phyloP scores from a whole-genome alignment of 2,113 vertebrate genomes.

The Crotalus horridus region DNA sequence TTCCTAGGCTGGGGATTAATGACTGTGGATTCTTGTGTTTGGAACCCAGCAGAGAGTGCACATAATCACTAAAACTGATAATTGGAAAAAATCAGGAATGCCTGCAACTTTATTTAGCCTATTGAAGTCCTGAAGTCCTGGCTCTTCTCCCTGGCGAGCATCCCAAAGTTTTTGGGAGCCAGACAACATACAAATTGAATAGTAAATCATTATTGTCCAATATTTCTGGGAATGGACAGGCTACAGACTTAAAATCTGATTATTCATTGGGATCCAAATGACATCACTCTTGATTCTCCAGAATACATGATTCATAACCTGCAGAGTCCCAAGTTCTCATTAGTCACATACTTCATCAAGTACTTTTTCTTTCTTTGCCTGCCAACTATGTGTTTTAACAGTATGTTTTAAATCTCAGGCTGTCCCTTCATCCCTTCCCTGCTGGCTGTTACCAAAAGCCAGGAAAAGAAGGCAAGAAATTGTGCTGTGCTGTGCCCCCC shows the following conservation, averaged over 20 bases:
- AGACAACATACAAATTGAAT: background rate
- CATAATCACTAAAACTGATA: background rate
- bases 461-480: background rate
- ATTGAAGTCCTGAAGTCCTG: background rate
- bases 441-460: background rate
- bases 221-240: background rate
- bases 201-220: background rate
- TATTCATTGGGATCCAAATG: background rate
- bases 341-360: background rate
- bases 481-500: background rate
- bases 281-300: background rate
- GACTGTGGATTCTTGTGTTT: background rate
- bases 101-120: background rate
- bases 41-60: background rate
- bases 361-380: background rate
- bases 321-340: background rate
- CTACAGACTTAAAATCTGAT: background rate
- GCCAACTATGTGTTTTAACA: background rate
- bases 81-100: background rate
- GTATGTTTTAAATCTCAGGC: background rate
- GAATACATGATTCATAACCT: background rate
- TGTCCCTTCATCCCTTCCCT: background rate
- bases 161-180: background rate
- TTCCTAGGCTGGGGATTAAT: background rate
- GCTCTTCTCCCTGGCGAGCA: background rate